These are phyloP conservation scores for Dryoscopus gambensis DNA, from an alignment of 2,113 vertebrate species.

Conservation along the genomic window DNA sequence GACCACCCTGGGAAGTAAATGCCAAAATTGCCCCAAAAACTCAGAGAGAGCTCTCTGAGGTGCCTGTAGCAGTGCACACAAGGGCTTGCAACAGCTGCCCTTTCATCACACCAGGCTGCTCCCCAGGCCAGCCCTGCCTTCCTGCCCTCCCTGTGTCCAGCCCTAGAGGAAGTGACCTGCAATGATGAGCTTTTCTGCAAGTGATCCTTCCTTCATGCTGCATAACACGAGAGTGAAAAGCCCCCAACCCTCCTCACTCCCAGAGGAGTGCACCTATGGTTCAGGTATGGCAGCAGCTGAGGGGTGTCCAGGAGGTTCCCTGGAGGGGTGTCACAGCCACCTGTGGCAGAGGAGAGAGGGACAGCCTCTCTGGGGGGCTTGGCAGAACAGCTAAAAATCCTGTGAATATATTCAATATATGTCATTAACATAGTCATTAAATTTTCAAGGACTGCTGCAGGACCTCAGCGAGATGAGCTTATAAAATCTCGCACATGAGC, in stretches of 20 bases:
- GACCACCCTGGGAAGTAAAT: not conserved
- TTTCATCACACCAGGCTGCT: not conserved
- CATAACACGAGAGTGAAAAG: not conserved
- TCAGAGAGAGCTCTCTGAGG: not conserved
- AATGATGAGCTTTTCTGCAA: not conserved
- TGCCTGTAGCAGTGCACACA: not conserved
- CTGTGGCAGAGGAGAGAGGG: not conserved
- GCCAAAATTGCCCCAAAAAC: not conserved
- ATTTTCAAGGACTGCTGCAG: not conserved
- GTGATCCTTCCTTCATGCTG: not conserved
- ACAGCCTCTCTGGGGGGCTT: not conserved
- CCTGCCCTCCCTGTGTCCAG: not conserved
- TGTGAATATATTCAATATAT: not conserved
- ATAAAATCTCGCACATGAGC: not conserved
- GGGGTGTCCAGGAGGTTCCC: fast-evolving
- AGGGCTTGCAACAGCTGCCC: not conserved
- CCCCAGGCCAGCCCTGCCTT: not conserved
- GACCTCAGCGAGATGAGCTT: not conserved
- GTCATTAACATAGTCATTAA: not conserved
- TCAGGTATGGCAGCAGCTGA: fast-evolving
- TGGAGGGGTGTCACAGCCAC: not conserved
- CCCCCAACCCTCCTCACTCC: not conserved
- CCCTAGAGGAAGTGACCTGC: not conserved
- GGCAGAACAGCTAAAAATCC: not conserved
- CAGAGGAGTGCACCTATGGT: not conserved